Evolutionary conservation across 1,140 invertebrate species (phyloP).

Genomic region (Drosophila prosaltans): DNA sequence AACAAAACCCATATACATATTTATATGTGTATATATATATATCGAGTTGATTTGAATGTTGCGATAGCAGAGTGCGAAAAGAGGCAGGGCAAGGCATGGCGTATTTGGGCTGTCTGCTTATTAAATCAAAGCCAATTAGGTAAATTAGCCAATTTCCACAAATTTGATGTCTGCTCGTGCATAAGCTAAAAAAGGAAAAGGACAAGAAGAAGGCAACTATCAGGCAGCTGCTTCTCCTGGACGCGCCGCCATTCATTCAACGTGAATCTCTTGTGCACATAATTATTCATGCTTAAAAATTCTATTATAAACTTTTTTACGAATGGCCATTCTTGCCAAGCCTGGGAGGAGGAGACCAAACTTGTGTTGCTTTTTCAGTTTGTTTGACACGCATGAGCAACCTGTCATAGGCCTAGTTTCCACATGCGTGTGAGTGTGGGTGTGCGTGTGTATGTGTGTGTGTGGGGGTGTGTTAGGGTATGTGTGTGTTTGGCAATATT

Average conservation of each 20-base stretch:
- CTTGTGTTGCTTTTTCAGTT: conserved; percentile 24
- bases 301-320: conserved; percentile 72
- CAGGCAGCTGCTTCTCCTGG: background rate
- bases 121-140: conserved; percentile 71
- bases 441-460: background rate
- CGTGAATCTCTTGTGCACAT: conserved; percentile 51
- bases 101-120: conserved; percentile 42
- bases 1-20: no score
- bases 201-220: conserved; percentile 1
- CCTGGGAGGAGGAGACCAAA: background rate
- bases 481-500: conserved; percentile 14
- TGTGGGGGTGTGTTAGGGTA: background rate
- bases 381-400: conserved; percentile 51
- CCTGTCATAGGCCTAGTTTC: conserved; percentile 37
- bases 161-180: conserved; percentile 63
- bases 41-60: no score
- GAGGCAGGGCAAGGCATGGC: no score
- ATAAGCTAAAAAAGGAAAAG: conserved; percentile 46
- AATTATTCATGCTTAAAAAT: conserved; percentile 77
- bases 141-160: conserved; percentile 60
- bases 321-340: conserved; percentile 31
- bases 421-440: background rate
- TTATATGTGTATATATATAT: no score
- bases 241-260: background rate
- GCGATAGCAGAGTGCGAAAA: no score